These are phyloP conservation scores for Tetramorium parvispinum DNA, from an alignment of 1,140 invertebrate genomes.

Conservation along the genomic window DNA sequence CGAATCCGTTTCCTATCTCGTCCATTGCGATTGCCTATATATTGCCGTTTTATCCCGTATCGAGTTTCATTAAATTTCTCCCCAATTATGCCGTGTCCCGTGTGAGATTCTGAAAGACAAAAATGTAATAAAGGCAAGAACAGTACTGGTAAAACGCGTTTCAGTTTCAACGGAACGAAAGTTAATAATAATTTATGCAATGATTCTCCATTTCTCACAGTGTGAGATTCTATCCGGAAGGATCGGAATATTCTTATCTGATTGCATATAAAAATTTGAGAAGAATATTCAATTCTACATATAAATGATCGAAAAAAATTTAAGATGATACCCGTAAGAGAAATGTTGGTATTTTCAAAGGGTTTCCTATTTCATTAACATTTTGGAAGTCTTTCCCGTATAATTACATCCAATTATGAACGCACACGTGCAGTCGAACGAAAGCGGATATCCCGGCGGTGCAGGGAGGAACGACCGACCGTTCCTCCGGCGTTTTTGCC, in stretches of 20 bases:
- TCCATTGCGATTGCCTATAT: conserved; percentile 1
- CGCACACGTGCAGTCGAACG: neutral
- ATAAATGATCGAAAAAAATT: neutral
- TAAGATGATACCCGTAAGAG: too few species aligned
- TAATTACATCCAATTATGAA: neutral
- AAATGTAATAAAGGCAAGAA: neutral
- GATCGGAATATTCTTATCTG: neutral
- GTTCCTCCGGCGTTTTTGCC: neutral
- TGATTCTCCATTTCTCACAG: neutral
- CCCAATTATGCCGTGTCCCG: neutral
- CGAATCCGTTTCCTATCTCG: neutral
- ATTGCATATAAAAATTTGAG: neutral
- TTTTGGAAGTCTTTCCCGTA: neutral
- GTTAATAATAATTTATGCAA: conserved; percentile 12
- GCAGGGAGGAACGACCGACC: neutral
- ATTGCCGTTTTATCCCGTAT: neutral
- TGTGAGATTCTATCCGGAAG: neutral
- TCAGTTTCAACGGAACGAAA: neutral
- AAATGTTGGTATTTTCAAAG: neutral
- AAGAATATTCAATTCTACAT: neutral
- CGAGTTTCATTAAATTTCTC: conserved; percentile 7
- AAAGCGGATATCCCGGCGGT: conserved; percentile 13
- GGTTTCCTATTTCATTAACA: neutral
- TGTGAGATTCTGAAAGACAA: conserved; percentile 2
- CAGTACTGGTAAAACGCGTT: neutral